Evolutionary conservation across 2,113 vertebrate species (phyloP), one percentile per base, ranked within the genome.

Genomic region (Terrapene triunguis): DNA sequence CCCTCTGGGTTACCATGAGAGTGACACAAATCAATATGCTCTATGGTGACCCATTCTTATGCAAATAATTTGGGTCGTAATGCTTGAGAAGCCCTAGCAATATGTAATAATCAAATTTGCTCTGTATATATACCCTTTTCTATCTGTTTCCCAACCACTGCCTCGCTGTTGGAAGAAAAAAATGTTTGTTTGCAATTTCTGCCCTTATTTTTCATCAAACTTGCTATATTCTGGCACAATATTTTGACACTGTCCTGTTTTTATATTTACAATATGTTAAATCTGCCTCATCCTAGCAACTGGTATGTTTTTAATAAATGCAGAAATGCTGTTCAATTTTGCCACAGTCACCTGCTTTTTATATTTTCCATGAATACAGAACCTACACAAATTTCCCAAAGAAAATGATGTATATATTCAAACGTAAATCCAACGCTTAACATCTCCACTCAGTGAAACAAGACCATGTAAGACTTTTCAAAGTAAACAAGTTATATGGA

Each of bases 1-100:
- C 82, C 90, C 48, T 55, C 65, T 87, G 51, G 50, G 54, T 50
- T 87, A 80, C 47, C 44, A 51, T 76, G 16, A 59, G 80, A 87
- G 47, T 92, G 90, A 87, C 90, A 87, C 74, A 80, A 79, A 92
- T 92, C 85, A 92, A 92, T 92, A 91, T 84, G 57, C 53, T 85
- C 83, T 62, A 80, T 84, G 80, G 80, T 91, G 82, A 87, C 57
- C 80, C 59, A 78, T 92, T 92, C 69, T 87, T 65, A 78, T 92
- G 80, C 80, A 87, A 87, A 92, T 78, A 65, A 82, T 53, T 53
- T 83, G n/a, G 53, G 25, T 80, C 35, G 22, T 87, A 80, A 87
- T 76, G n/a, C 51, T n/a, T 62, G 51, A 54, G 74, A 83, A 92
- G 85, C 69, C 27, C n/a, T 78, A 87, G 25, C 38, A 87, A 69